A percentile compares a stretch with the other conserved stretches of the same genome.
Evolutionary conservation across 2,113 vertebrate genomes (phyloP).

Genomic region (Atherinomorus stipes): DNA sequence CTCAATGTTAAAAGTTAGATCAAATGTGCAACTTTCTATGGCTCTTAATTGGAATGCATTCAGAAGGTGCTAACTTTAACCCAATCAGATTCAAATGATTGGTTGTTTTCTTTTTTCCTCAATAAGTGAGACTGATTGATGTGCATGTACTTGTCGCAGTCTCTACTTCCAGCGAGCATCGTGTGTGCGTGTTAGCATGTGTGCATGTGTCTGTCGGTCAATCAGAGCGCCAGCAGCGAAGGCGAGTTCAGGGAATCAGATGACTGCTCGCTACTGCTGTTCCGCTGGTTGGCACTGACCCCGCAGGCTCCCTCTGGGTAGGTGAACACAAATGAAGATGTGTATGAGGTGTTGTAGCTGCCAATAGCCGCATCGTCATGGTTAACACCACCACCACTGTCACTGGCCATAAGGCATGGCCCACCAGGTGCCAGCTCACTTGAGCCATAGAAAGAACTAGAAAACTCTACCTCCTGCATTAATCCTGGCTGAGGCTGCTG

Average conservation of each 20-base stretch:
- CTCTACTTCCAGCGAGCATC: conserved; percentile 56
- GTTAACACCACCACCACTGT: conserved; percentile 82
- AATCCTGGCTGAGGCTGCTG: conserved; percentile 79
- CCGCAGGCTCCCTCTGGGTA: conserved; percentile 98
- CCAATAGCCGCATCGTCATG: conserved; percentile 79
- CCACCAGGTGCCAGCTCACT: conserved; percentile 85
- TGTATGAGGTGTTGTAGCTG: conserved; percentile 93
- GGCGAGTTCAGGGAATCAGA: conserved; percentile 97
- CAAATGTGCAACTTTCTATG: conserved; percentile 56
- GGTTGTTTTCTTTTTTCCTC: conserved; percentile 29
- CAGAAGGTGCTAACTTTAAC: conserved; percentile 45
- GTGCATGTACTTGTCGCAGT: conserved; percentile 45
- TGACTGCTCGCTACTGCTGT: conserved; percentile 95
- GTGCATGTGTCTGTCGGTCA: conserved; percentile 70
- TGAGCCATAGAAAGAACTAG: conserved; percentile 92
- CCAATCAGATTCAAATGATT: conserved; percentile 45
- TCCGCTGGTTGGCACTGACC: conserved; percentile 91
- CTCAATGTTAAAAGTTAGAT: conserved; percentile 23
- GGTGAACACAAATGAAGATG: conserved; percentile 99
- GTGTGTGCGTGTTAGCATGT: conserved; percentile 51
- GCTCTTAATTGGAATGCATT: conserved; percentile 61
- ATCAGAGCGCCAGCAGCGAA: conserved; percentile 95
- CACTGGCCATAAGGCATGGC: conserved; percentile 85
- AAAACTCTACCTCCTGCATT: conserved; percentile 92
- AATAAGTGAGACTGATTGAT: conserved; percentile 43